A percentile compares a stretch with the other conserved stretches of the same genome.
phyloP scores from a whole-genome alignment of 2,888 invertebrate species.

The Timandra comae region DNA sequence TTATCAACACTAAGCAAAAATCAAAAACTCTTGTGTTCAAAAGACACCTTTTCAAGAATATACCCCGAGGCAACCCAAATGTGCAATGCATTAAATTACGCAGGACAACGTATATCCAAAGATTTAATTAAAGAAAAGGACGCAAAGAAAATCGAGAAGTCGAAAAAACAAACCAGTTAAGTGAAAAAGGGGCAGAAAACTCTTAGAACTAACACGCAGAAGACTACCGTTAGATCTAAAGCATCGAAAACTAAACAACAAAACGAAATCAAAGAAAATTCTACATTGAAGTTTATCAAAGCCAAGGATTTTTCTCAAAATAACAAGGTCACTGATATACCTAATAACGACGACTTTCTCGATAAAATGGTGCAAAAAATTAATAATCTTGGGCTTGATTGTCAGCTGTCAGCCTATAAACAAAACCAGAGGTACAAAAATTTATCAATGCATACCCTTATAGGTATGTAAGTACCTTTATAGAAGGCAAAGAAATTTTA shows the following conservation, averaged over 20 bases:
- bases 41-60: slow-evolving; percentile 3
- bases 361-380: slow-evolving; percentile 5
- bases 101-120: slow-evolving; percentile 4
- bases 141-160: slow-evolving; percentile 1
- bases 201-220: neutral
- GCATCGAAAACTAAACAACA: neutral
- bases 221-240: slow-evolving; percentile 1
- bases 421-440: slow-evolving; percentile 1
- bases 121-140: slow-evolving; percentile 4
- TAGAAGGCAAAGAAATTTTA: slow-evolving; percentile 1
- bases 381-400: slow-evolving; percentile 1
- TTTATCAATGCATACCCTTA: slow-evolving; percentile 3
- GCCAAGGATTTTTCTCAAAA: slow-evolving; percentile 3
- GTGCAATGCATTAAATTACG: slow-evolving; percentile 4
- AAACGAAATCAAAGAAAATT: slow-evolving; percentile 1
- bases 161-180: neutral
- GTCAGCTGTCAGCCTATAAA: slow-evolving; percentile 2
- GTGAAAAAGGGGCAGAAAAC: neutral
- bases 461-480: slow-evolving; percentile 1
- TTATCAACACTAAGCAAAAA: neutral
- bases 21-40: slow-evolving; percentile 1
- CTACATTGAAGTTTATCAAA: slow-evolving; percentile 7
- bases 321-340: slow-evolving; percentile 2
- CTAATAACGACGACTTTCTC: slow-evolving; percentile 3
- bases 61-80: slow-evolving; percentile 2